These are phyloP conservation scores for Lithophane ornitopus DNA, from an alignment of 2,888 invertebrate species.

Conservation along the genomic window DNA sequence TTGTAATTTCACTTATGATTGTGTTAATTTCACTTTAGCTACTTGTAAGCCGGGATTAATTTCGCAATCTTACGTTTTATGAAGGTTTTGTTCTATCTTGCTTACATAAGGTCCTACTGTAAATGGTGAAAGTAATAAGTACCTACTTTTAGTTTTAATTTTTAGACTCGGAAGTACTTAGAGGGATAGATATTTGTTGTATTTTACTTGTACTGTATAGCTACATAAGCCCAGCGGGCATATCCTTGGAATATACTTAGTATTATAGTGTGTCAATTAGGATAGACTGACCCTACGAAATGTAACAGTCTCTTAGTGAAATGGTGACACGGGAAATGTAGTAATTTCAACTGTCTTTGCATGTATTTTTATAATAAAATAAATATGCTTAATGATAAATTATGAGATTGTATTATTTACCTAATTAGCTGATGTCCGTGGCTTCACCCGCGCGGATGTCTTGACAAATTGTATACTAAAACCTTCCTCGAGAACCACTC, in stretches of 20 bases:
- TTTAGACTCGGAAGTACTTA: slow-evolving; percentile 68
- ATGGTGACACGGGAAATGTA: slow-evolving; percentile 55
- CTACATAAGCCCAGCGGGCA: slow-evolving; percentile 40
- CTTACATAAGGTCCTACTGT: slow-evolving; percentile 57
- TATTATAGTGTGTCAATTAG: slow-evolving; percentile 63
- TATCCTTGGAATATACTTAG: slow-evolving; percentile 44
- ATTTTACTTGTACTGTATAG: slow-evolving; percentile 46
- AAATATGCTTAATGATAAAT: slow-evolving; percentile 38
- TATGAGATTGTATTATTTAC: slow-evolving; percentile 46
- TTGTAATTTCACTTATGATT: slow-evolving; percentile 27
- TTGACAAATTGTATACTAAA: too few relatives aligned
- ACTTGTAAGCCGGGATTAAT: slow-evolving; percentile 71
- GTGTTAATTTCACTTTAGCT: slow-evolving; percentile 44
- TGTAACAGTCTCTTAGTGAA: slow-evolving; percentile 56
- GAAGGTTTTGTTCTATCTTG: slow-evolving; percentile 63
- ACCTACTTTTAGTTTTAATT: slow-evolving; percentile 61
- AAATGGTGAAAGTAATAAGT: slow-evolving; percentile 54
- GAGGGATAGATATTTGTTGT: slow-evolving; percentile 58
- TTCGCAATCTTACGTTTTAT: slow-evolving; percentile 70
- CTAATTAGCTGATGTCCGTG: too few relatives aligned
- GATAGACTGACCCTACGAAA: slow-evolving; percentile 44
- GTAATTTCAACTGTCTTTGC: slow-evolving; percentile 63
- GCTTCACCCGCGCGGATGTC: too few relatives aligned
- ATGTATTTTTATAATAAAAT: slow-evolving; percentile 73
- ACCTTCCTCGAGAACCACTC: too few relatives aligned